Base-by-base conservation (phyloP, 2,113 vertebrate genomes). In the Indicator indicator region DNA sequence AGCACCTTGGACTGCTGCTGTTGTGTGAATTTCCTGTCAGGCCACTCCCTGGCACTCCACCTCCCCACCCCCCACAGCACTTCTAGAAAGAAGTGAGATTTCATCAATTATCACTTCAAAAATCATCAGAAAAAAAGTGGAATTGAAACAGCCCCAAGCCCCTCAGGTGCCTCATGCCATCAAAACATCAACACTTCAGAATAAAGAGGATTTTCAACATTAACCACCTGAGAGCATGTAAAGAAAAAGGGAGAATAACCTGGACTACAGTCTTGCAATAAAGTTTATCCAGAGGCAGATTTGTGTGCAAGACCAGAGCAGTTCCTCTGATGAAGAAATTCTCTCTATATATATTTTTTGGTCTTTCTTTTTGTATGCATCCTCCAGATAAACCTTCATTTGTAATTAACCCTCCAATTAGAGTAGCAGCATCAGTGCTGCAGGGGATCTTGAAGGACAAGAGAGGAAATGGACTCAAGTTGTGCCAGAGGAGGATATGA, bases 101-200 rank as follows among this genome's bases (percentile, higher is more conserved):
- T 78, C 72, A 86, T 82, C 58, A 91, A 86, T 93, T 89, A 88
- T 90, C 50, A 23, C 69, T 91, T 90, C 36, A 76, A 83, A 55
- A 89, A 62, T 70, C 4, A 67, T 50, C 64, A 71, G 24, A 59
- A 88, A 44, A 94, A 44, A 94, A 89, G 58, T 12, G 4, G 12
- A 91, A 87, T n/a, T 85, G 56, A 89, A 93, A 77, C 20, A 83
- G 15, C n/a, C n/a, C 10, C 46, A 67, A 71, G 27, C 8, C 5
- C 8, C 36, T 2, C 6, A 72, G 14, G 30, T 56, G 19, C 16
- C 24, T 85, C 14, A 58, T 28, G 33, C 27, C 4, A 55, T n/a
- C 59, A 67, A 78, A 90, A 81, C 5, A 54, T 72, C 42, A 77
- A 60, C 4, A 1, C 11, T 74, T 74, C 12, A 28, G 9, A 59